Percentiles rank a stretch among this genome's conserved stretches.
These are phyloP conservation scores for Toxostoma redivivum DNA, from an alignment of 2,113 vertebrate genomes.

Conservation along the genomic window DNA sequence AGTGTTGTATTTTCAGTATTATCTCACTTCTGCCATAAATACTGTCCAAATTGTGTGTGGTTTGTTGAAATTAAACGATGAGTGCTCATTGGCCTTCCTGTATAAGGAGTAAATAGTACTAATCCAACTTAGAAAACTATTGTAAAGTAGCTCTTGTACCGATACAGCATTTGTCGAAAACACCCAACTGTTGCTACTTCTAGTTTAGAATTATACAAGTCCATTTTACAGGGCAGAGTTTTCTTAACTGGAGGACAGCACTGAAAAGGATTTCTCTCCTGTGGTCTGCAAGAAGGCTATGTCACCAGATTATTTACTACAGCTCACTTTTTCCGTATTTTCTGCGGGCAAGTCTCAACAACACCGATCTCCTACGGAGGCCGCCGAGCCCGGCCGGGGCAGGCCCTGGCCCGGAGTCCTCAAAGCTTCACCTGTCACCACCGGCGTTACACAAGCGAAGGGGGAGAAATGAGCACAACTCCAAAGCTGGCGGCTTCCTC, in stretches of 20 bases:
- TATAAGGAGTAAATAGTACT: rapidly evolving
- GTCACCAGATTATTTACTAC: not conserved
- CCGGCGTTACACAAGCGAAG: not conserved
- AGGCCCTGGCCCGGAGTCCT: not conserved
- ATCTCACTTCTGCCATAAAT: not conserved
- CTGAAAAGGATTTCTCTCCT: not conserved
- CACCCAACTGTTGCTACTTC: constrained; percentile 1
- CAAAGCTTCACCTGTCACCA: not conserved
- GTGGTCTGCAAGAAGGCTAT: not conserved
- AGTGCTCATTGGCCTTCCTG: not conserved
- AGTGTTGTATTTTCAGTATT: not conserved
- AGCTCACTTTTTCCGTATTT: not conserved
- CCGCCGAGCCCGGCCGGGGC: too few relatives aligned
- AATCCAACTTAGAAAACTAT: not conserved
- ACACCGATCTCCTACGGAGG: too few relatives aligned
- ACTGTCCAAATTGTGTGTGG: rapidly evolving
- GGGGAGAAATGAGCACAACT: not conserved
- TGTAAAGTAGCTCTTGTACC: not conserved
- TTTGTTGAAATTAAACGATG: not conserved
- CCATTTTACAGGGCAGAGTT: rapidly evolving
- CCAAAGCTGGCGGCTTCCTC: not conserved
- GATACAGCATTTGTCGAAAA: not conserved
- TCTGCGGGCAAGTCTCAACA: not conserved
- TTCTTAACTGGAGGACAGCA: not conserved
- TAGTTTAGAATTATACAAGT: not conserved